Evolutionary conservation across 2,888 invertebrate genomes (phyloP), one percentile per base, ranked within the genome.

Genomic region (Cyclophora punctaria): DNA sequence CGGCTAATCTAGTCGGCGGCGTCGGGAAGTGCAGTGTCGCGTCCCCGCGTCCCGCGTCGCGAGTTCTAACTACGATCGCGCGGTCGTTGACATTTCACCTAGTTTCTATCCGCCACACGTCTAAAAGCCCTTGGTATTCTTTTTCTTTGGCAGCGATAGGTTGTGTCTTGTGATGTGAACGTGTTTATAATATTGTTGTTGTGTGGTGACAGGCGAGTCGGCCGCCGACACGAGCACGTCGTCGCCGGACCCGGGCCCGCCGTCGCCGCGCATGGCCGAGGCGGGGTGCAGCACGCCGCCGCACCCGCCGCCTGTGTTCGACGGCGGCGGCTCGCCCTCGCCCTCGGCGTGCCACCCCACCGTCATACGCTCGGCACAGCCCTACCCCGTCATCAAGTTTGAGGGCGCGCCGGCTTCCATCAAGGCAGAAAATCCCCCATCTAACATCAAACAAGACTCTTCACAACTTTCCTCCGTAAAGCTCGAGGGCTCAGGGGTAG

Each of bases 171-270:
- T 44, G 5, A 5, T 37, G 37, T 37, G 4, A 5, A 5, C 2
- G 37, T 37, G 37, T 37, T 37, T 37, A 20, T 20, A 44, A 20
- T 7, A 20, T 44, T 44, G 62, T 63, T 62, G 59, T 67, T 58
- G 75, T 54, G 78, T 78, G 70, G 67, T 66, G 73, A 70, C 92
- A 94, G 94, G 94, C 90, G 96, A 96, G 91, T 96, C 96, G 82
- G 94, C 96, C 89, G 96, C 96, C 82, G 96, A 96, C 89, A 96
- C 96, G 81, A 96, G 95, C 84, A 96, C 96, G 80, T 96, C 96
- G 80, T 96, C 96, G 79, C 96, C 96, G 83, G 96, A 96, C 90
- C 92, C 94, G 69, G 93, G 94, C 82, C 95, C 95, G 79, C 92
- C 94, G 82, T 96, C 96, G 78, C 95, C 95, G 80, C 93, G 93